Percentiles rank a stretch among this genome's conserved stretches.
These are phyloP conservation scores for Capromys pilorides DNA, from an alignment of 2,797 vertebrate species.

Conservation along the genomic window DNA sequence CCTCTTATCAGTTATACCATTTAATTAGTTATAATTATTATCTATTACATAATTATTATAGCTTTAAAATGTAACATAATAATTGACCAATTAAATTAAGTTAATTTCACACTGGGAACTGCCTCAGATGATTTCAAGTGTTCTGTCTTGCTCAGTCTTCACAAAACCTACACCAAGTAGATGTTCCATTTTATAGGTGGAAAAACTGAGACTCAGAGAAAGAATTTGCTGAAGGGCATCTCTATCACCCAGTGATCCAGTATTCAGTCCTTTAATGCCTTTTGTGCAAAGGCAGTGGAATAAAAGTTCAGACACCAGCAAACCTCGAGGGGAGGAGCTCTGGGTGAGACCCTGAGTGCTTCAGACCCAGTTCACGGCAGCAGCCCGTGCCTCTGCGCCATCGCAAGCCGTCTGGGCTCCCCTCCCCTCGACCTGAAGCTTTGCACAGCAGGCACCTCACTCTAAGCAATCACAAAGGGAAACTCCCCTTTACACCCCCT, in stretches of 20 bases:
- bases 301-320: slow-evolving; percentile 21
- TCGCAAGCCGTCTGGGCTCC: background rate
- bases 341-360: too few relatives aligned
- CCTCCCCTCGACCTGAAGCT: background rate
- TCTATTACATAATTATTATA: background rate
- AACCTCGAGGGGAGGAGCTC: background rate
- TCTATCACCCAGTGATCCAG: background rate
- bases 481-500: background rate
- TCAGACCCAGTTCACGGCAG: background rate
- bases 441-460: background rate
- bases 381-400: fast-evolving
- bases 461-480: background rate
- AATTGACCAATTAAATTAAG: background rate
- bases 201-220: slow-evolving; percentile 6
- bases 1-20: background rate
- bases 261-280: background rate
- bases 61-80: background rate
- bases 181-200: slow-evolving; percentile 14
- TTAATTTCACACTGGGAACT: background rate
- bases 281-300: slow-evolving; percentile 14
- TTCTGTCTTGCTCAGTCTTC: background rate
- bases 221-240: background rate
- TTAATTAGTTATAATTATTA: background rate
- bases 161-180: background rate
- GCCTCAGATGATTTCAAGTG: background rate